Evolutionary conservation across 2,113 vertebrate species (phyloP), one percentile per base, ranked within the genome.

Genomic region (Mormyrus iriodes): DNA sequence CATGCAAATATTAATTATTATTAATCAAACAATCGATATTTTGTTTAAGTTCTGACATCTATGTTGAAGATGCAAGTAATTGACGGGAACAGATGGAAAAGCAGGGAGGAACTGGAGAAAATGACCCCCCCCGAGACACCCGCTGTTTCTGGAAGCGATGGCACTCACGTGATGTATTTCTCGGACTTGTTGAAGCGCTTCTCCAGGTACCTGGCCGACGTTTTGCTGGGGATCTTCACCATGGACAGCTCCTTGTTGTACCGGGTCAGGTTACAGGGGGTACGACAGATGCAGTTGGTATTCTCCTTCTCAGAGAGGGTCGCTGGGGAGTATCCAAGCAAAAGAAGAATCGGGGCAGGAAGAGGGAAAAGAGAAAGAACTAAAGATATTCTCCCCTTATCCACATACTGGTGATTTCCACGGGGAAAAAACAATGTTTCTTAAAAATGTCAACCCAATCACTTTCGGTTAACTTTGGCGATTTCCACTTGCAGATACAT

Each of bases 181-280:
- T 99, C 98, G 0, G 98, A 98, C 94, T 97, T 98, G 96, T 99
- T 99, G 93, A 99, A 99, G 93, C 99, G 99, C 95, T 99, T 99
- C 96, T 99, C 98, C 88, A 99, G 96, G 94, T 99, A 99, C 92
- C 98, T 97, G 89, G 98, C 97, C 0, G 98, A 99, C 0, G 98
- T 99, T 94, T 99, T 99, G 95, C 98, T 99, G 93, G 98, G 98
- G 91, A 99, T 99, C 94, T 99, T 99, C 91, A 99, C 98, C 98
- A 99, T 99, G 95, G 98, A 99, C 89, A 99, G 96, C 94, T 99
- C 98, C 92, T 99, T 99, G 96, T 97, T 99, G 96, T 98, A 99
- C 82, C 98, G 97, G 69, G 98, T 99, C 95, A 98, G 96, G 95
- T 99, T 99, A 93, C 98, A 99, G 19, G 98, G 98, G 0, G 97